phyloP scores from a whole-genome alignment of 2,797 vertebrate genomes.

The Sus cebifrons region DNA sequence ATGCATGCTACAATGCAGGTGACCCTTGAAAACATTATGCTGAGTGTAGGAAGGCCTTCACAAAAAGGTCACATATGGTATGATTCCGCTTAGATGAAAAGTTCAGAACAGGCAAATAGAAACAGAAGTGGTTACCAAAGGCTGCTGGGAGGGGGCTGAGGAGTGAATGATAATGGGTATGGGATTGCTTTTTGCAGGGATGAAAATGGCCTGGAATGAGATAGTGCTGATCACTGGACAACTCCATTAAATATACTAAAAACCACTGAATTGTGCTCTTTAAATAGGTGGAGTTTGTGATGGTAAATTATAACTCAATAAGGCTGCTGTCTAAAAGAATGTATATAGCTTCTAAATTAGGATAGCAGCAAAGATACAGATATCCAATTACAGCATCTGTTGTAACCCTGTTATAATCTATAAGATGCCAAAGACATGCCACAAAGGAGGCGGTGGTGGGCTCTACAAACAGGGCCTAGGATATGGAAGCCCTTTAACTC shows the following conservation, averaged over 20 bases:
- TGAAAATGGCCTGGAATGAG: conserved; percentile 41
- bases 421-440: neutral
- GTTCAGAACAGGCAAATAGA: neutral
- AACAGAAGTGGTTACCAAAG: neutral
- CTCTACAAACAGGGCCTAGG: neutral
- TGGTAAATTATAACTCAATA: neutral
- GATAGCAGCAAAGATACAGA: conserved; percentile 24
- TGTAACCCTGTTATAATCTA: neutral
- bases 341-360: conserved; percentile 19
- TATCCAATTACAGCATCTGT: neutral
- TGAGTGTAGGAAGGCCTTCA: neutral
- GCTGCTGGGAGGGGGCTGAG: neutral
- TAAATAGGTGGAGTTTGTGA: neutral
- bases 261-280: neutral
- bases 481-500: neutral
- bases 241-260: neutral
- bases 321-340: neutral
- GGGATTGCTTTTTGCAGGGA: neutral
- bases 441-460: neutral
- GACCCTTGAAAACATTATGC: neutral
- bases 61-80: neutral
- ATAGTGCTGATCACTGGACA: neutral
- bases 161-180: neutral
- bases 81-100: neutral
- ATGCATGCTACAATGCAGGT: neutral